A percentile compares a stretch with the other conserved stretches of the same genome.
Evolutionary conservation across 2,113 vertebrate genomes (phyloP).

Genomic region (Tachysurus fulvidraco): DNA sequence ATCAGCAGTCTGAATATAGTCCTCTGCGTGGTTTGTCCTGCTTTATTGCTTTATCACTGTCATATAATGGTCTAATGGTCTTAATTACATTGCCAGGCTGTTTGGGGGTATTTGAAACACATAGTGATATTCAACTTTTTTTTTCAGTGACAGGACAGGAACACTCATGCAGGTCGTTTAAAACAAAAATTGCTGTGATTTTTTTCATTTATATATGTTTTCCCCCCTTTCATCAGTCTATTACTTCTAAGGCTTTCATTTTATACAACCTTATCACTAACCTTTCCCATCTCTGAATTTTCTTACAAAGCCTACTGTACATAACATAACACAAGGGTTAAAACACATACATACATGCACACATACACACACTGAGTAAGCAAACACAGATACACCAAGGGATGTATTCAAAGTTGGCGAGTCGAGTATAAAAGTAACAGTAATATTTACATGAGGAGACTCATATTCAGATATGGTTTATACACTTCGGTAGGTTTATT

Average conservation of each 20-base stretch:
- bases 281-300: not conserved
- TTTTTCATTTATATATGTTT: not conserved
- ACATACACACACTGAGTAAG: too few relatives aligned
- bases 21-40: constrained; percentile 41
- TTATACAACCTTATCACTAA: not conserved
- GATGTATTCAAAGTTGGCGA: not conserved
- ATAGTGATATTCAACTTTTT: constrained; percentile 26
- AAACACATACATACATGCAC: too few relatives aligned
- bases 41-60: constrained; percentile 56
- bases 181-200: not conserved
- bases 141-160: constrained; percentile 7
- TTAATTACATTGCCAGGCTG: constrained; percentile 57
- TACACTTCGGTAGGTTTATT: not conserved
- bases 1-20: constrained; percentile 41
- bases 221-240: not conserved
- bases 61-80: constrained; percentile 61
- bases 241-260: not conserved
- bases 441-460: not conserved
- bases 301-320: too few relatives aligned
- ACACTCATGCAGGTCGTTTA: not conserved
- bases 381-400: not conserved
- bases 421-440: not conserved
- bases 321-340: too few relatives aligned
- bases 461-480: not conserved
- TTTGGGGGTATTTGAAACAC: constrained; percentile 55